Evolutionary conservation across 2,113 vertebrate species (phyloP).

Genomic region (Dolichotis patagonum): DNA sequence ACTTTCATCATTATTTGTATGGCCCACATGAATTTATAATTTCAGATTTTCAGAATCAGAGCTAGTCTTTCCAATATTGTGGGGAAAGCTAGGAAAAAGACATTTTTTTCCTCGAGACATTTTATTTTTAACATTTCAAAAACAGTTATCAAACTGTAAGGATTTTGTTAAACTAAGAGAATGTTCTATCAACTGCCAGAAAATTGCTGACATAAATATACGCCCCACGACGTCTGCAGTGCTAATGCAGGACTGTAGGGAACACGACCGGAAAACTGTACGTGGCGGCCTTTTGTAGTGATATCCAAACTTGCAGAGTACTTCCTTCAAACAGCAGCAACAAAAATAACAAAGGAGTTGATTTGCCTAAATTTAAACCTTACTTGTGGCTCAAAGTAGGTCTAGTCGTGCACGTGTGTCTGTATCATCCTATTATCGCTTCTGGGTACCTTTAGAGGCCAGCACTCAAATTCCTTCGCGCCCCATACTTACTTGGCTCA

Average conservation of each 20-base stretch:
- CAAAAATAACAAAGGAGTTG: not conserved
- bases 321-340: not conserved
- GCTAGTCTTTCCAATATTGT: not conserved
- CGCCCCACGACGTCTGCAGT: not conserved
- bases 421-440: not conserved
- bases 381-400: not conserved
- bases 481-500: slow-evolving; percentile 70
- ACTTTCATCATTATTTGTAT: not conserved
- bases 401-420: not conserved
- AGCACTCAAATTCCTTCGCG: not conserved
- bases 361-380: not conserved
- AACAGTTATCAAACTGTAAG: not conserved
- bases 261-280: not conserved
- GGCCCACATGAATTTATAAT: not conserved
- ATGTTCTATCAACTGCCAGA: slow-evolving; percentile 25
- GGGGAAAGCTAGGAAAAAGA: not conserved
- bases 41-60: not conserved
- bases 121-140: slow-evolving; percentile 52
- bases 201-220: not conserved
- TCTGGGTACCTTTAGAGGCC: not conserved
- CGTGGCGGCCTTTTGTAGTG: not conserved
- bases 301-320: not conserved
- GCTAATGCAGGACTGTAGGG: not conserved
- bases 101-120: not conserved
- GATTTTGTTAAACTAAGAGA: not conserved